A percentile compares a stretch with the other conserved stretches of the same genome.
Conservation (phyloP, 2,888 invertebrate genomes). For the Acrobasis repandana region DNA sequence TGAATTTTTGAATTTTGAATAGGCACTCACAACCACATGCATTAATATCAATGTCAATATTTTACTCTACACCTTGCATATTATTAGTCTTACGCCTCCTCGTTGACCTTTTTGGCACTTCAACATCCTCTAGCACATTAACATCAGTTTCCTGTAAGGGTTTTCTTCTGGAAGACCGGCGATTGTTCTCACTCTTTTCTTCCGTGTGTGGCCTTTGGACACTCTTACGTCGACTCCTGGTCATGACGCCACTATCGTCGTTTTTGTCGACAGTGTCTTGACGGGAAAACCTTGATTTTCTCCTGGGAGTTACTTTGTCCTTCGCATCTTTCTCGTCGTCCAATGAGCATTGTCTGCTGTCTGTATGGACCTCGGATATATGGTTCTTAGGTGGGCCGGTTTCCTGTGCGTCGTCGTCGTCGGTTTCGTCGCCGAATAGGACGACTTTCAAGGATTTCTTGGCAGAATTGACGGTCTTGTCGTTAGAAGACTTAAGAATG, state of each 20-base stretch:
- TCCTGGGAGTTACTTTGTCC: constrained; percentile 48
- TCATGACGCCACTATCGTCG: constrained; percentile 47
- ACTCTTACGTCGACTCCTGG: constrained; percentile 57
- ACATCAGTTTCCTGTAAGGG: constrained; percentile 41
- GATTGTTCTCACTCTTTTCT: constrained; percentile 17
- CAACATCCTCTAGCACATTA: constrained; percentile 32
- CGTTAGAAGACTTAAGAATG: constrained; percentile 57
- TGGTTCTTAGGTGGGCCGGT: not conserved
- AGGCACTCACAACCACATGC: constrained; percentile 17
- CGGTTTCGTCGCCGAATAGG: constrained; percentile 54
- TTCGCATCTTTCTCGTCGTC: constrained; percentile 41
- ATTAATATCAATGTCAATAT: not conserved
- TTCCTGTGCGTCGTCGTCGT: constrained; percentile 35
- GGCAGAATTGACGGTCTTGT: constrained; percentile 39
- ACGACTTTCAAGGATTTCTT: constrained; percentile 66
- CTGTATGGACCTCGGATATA: constrained; percentile 22
- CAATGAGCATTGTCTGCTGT: constrained; percentile 41
- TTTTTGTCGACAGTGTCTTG: constrained; percentile 48
- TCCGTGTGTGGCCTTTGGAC: constrained; percentile 37
- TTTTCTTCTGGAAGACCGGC: constrained; percentile 40
- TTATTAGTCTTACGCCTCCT: constrained; percentile 38
- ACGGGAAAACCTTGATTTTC: constrained; percentile 42
- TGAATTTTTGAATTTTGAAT: not conserved
- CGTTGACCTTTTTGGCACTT: constrained; percentile 39
- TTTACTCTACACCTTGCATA: constrained; percentile 4